Conservation (phyloP, 2,888 invertebrate species). For the Napeogenes inachia region DNA sequence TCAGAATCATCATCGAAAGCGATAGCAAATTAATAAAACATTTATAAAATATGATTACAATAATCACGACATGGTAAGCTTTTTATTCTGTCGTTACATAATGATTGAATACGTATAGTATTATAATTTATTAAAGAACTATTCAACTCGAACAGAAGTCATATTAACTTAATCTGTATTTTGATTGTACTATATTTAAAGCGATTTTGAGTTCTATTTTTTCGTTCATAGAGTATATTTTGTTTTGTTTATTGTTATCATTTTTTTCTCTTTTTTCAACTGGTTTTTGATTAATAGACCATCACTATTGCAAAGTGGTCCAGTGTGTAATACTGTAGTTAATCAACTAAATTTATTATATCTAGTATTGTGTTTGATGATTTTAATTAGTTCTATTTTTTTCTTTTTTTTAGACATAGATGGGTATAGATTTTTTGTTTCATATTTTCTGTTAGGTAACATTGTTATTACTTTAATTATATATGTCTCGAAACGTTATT, state of each 20-base stretch:
- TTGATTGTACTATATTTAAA: conserved; percentile 10
- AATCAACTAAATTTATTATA: conserved; percentile 12
- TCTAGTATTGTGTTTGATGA: neutral
- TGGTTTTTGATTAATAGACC: conserved; percentile 31
- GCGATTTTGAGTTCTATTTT: neutral
- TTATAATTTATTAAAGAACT: conserved; percentile 17
- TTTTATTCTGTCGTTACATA: conserved; percentile 13
- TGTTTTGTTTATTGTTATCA: neutral
- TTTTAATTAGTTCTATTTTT: neutral
- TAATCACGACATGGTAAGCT: neutral
- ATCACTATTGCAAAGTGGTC: conserved; percentile 18
- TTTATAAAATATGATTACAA: neutral
- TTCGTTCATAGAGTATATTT: neutral
- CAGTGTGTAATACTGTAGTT: conserved; percentile 18
- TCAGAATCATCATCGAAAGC: neutral
- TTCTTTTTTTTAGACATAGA: too few relatives aligned
- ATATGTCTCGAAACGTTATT: too few relatives aligned
- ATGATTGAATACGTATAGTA: conserved; percentile 13
- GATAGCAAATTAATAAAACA: conserved; percentile 6
- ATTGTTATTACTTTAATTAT: too few relatives aligned
- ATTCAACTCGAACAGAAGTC: conserved; percentile 32
- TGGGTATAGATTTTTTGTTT: too few relatives aligned
- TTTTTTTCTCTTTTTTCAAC: conserved; percentile 14
- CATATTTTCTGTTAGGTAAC: too few relatives aligned
- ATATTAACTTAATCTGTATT: conserved; percentile 16